These are phyloP conservation scores for Sebastes oblongus DNA, from an alignment of 2,797 vertebrate species.

Conservation along the genomic window DNA sequence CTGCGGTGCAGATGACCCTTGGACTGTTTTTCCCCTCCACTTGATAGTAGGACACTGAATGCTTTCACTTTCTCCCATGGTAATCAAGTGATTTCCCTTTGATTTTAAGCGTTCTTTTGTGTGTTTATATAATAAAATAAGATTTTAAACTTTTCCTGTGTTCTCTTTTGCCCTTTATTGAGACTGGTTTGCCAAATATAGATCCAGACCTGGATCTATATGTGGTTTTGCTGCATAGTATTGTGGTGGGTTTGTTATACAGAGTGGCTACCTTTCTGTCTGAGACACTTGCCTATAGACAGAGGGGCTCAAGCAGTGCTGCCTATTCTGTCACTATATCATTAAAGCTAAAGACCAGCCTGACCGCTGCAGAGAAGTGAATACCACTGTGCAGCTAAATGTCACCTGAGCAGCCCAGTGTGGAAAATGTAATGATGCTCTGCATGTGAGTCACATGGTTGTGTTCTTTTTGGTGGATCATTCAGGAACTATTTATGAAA, in stretches of 20 bases:
- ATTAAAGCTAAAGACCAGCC: neutral
- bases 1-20: no score
- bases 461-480: slow-evolving; percentile 18
- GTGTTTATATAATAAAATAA: no score
- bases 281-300: neutral
- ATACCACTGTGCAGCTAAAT: slow-evolving; percentile 61
- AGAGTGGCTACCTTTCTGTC: neutral
- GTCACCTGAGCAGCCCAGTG: slow-evolving; percentile 11
- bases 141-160: no score
- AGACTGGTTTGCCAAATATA: no score
- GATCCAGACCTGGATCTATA: no score
- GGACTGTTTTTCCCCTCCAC: no score
- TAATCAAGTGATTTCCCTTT: no score
- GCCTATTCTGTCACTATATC: neutral
- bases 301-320: neutral
- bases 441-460: slow-evolving; percentile 12
- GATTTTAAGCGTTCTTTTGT: no score
- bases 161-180: no score
- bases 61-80: no score
- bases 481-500: slow-evolving; percentile 32
- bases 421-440: slow-evolving; percentile 9
- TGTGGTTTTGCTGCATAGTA: no score
- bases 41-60: accelerated
- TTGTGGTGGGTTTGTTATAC: no score
- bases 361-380: neutral